A percentile compares a stretch with the other conserved stretches of the same genome.
Evolutionary conservation across 1,140 invertebrate genomes (phyloP).

Genomic region (Drosophila pseudoananassae): DNA sequence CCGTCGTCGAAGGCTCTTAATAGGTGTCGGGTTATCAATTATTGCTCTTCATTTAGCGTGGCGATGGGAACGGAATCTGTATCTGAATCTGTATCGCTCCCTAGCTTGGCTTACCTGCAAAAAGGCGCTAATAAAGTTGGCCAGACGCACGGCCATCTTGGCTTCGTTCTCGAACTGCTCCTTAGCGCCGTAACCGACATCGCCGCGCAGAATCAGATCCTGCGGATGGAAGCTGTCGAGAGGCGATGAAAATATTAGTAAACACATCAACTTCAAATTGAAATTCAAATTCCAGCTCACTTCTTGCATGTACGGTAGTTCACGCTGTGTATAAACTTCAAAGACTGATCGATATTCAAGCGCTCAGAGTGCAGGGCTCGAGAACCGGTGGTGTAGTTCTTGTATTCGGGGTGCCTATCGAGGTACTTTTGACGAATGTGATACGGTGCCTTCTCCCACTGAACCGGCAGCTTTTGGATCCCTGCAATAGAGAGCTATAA

Average conservation of each 20-base stretch:
- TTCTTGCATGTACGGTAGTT: conserved; percentile 89
- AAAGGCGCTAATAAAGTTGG: conserved; percentile 98
- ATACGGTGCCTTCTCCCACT: conserved; percentile 89
- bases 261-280: not conserved
- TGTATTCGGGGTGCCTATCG: conserved; percentile 90
- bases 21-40: conserved; percentile 83
- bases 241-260: conserved; percentile 6
- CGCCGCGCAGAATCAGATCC: conserved; percentile 91
- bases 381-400: conserved; percentile 88
- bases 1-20: conserved; percentile 74
- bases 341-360: conserved; percentile 90
- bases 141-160: conserved; percentile 95
- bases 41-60: conserved; percentile 78
- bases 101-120: conserved; percentile 88
- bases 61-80: conserved; percentile 49
- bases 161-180: conserved; percentile 97
- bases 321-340: conserved; percentile 91
- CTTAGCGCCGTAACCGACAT: conserved; percentile 93
- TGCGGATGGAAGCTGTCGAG: conserved; percentile 88
- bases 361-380: conserved; percentile 87
- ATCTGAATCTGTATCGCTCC: conserved; percentile 1
- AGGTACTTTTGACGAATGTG: conserved; percentile 90
- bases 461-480: conserved; percentile 92
- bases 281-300: conserved; percentile 36
- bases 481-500: conserved; percentile 84